Conservation (phyloP, 2,113 vertebrate genomes). For the Elachura formosa region DNA sequence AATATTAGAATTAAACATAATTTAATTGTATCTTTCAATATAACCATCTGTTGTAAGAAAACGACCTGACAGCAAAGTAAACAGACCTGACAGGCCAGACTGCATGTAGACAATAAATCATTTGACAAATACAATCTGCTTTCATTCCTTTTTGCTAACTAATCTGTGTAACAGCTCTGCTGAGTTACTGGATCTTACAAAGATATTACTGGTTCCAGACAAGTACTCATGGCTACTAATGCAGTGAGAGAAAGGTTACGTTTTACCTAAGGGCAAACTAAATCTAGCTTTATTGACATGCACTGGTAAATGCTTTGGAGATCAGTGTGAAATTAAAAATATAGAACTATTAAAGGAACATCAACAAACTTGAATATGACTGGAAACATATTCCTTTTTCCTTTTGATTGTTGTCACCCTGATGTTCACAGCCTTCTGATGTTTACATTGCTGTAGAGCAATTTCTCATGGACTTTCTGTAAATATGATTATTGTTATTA, state of each 20-base stretch:
- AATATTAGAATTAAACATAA: conserved; percentile 1
- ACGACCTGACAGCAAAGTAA: not conserved
- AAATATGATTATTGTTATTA: no score
- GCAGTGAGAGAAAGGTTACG: conserved; percentile 9
- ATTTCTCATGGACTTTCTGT: no score
- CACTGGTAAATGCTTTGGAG: not conserved
- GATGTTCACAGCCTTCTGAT: no score
- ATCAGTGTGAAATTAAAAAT: not conserved
- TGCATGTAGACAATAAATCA: conserved; percentile 13
- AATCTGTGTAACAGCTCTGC: not conserved
- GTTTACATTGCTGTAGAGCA: no score
- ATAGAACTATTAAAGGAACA: not conserved
- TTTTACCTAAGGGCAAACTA: conserved; percentile 31
- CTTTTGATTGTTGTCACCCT: no score
- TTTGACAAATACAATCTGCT: conserved; percentile 42
- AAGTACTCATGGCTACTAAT: not conserved
- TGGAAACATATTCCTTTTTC: not conserved
- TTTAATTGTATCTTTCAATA: conserved; percentile 8
- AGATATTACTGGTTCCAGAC: not conserved
- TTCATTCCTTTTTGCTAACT: conserved; percentile 21
- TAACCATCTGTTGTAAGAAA: conserved; percentile 31
- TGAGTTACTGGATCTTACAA: conserved; percentile 24
- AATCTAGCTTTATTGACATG: conserved; percentile 16
- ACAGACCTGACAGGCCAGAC: not conserved
- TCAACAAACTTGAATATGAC: not conserved